phyloP scores from a whole-genome alignment of 2,888 invertebrate genomes.

The Perizoma affinitatum region DNA sequence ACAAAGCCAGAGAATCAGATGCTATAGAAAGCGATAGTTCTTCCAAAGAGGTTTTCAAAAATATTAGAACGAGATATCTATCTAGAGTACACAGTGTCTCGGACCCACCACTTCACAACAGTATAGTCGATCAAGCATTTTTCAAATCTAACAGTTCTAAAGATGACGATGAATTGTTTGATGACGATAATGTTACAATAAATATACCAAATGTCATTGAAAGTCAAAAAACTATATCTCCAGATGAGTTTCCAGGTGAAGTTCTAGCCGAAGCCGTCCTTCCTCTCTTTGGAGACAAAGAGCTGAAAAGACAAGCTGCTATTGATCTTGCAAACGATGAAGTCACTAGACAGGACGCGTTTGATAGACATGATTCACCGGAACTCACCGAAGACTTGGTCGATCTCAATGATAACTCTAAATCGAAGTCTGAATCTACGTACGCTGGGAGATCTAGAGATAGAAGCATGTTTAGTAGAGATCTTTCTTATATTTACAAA shows the following conservation, averaged over 20 bases:
- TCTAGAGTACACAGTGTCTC: conserved; percentile 72
- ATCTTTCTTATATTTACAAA: conserved; percentile 62
- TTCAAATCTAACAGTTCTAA: conserved; percentile 54
- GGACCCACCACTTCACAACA: conserved; percentile 57
- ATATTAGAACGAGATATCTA: conserved; percentile 72
- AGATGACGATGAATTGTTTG: conserved; percentile 48
- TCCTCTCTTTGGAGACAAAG: conserved; percentile 56
- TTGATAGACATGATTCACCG: conserved; percentile 44
- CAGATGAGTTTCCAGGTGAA: conserved; percentile 41
- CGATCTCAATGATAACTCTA: conserved; percentile 46
- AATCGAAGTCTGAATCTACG: conserved; percentile 57
- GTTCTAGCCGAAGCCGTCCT: conserved; percentile 48
- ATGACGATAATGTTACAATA: conserved; percentile 65
- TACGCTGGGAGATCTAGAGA: conserved; percentile 45
- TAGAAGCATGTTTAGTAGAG: conserved; percentile 60
- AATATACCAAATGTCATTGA: conserved; percentile 70
- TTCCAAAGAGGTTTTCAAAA: conserved; percentile 70
- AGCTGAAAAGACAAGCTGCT: conserved; percentile 66
- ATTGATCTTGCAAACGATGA: conserved; percentile 53
- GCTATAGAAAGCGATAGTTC: conserved; percentile 64
- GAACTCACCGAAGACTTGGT: conserved; percentile 41
- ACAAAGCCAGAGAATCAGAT: conserved; percentile 56
- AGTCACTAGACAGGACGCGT: conserved; percentile 53
- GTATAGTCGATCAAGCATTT: conserved; percentile 70
- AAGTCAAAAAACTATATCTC: conserved; percentile 41